Percentiles rank a stretch among this genome's conserved stretches.
phyloP scores from a whole-genome alignment of 2,888 invertebrate species.

The Dasysyrphus albostriatus region DNA sequence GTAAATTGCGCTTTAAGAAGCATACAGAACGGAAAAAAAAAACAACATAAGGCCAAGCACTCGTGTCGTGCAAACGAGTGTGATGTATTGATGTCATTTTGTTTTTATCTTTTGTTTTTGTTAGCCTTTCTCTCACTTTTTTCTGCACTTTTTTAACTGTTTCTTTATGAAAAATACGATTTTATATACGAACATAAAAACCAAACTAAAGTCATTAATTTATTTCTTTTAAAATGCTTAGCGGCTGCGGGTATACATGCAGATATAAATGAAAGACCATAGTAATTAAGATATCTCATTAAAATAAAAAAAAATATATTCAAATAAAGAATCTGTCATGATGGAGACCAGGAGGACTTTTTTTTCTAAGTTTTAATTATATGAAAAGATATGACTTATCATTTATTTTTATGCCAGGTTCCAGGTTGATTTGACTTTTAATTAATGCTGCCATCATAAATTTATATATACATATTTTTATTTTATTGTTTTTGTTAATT shows the following conservation, averaged over 20 bases:
- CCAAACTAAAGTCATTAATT: constrained; percentile 17
- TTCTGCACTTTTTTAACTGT: background rate
- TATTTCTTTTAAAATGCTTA: background rate
- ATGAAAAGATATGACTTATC: constrained; percentile 7
- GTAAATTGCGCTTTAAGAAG: constrained; percentile 6
- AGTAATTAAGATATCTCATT: constrained; percentile 33
- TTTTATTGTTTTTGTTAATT: constrained; percentile 5
- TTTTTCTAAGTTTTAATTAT: constrained; percentile 10
- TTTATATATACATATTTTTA: background rate
- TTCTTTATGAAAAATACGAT: background rate
- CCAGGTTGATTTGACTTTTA: constrained; percentile 16
- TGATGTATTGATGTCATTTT: constrained; percentile 36
- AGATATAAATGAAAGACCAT: constrained; percentile 6
- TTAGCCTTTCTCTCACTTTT: background rate
- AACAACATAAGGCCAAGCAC: constrained; percentile 3
- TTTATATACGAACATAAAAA: background rate
- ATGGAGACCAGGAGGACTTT: background rate
- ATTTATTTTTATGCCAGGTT: constrained; percentile 6
- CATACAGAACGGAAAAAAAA: background rate
- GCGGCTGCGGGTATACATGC: background rate
- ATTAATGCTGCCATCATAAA: constrained; percentile 8
- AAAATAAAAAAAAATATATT: constrained; percentile 13
- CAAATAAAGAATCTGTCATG: constrained; percentile 6
- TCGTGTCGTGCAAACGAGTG: background rate
- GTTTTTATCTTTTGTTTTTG: constrained; percentile 18